Percentiles rank a stretch among this genome's conserved stretches.
phyloP scores from a whole-genome alignment of 1,140 invertebrate species.

The Scaptomyza graminum region DNA sequence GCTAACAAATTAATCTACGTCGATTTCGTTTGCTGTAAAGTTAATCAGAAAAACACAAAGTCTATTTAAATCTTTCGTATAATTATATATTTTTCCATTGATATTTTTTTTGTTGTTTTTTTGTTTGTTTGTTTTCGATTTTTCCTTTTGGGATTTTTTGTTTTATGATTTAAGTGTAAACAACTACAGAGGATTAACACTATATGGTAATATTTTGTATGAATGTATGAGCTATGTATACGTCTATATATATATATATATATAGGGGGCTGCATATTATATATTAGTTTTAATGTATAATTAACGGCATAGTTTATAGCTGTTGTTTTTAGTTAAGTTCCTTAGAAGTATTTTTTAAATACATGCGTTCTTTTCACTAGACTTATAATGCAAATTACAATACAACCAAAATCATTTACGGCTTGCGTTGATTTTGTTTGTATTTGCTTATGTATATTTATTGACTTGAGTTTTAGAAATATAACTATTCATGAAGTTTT shows the following conservation, averaged over 20 bases:
- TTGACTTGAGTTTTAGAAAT: conserved; percentile 73
- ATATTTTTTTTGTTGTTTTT: conserved; percentile 52
- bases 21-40: not conserved
- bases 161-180: conserved; percentile 73
- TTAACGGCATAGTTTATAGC: conserved; percentile 72
- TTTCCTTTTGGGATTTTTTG: conserved; percentile 34
- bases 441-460: conserved; percentile 34
- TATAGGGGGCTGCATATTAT: conserved; percentile 23
- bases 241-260: conserved; percentile 15
- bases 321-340: conserved; percentile 50
- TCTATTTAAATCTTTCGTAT: conserved; percentile 54
- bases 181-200: conserved; percentile 80
- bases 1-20: not conserved
- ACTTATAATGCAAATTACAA: conserved; percentile 62
- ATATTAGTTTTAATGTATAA: conserved; percentile 61
- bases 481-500: conserved; percentile 43
- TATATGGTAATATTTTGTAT: conserved; percentile 73
- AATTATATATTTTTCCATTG: conserved; percentile 76
- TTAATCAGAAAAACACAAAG: conserved; percentile 27
- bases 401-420: conserved; percentile 61
- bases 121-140: conserved; percentile 52
- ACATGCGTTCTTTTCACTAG: conserved; percentile 56
- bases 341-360: conserved; percentile 69
- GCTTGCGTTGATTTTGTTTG: conserved; percentile 20
- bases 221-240: conserved; percentile 63